Base-by-base conservation (phyloP, 2,797 vertebrate species). In the Euthynnus affinis region DNA sequence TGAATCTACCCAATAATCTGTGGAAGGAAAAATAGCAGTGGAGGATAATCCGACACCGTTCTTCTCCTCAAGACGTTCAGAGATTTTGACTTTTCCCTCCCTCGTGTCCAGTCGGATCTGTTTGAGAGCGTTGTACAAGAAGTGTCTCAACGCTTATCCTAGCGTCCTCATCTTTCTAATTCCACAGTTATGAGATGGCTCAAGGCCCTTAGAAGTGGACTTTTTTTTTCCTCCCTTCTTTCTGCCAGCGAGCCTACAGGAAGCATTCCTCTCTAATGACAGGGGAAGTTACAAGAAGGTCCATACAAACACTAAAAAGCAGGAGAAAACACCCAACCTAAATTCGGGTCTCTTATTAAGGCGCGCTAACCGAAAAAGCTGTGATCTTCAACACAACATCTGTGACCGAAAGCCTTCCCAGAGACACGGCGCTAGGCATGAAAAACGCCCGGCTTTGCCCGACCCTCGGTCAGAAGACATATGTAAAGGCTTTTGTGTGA, bases 191-290 rank as follows among this genome's bases (percentile, higher is more conserved):
- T 71, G 78, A 82, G 84, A 67, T n/a, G 71, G 71, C 61, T 71
- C 5, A 53, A 59, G 61, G 66, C 29, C 82, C 17, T 73, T 37
- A 77, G 74, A 66, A 75, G 61, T 52, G 63, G 57, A 77, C 52
- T 18, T 49, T 80, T 17, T 37, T n/a, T 37, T 15, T n/a, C 46
- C 52, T n/a, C n/a, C n/a, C 27, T 52, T 64, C 6, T 72, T 52
- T 72, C n/a, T 22, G 56, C 27, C 27, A 37, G 68, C 9, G 32
- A 72, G 61, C 69, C 53, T 59, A 53, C 76, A 80, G 86, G 83
- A 92, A 78, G 71, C 93, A 93, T 93, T 93, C 93, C 85, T 88
- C 72, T 78, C 57, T 92, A 91, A 93, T 92, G 83, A 92, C 84
- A 90, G 88, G 66, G 89, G 87, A 87, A 87, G 88, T 86, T 22